Evolutionary conservation across 2,888 invertebrate genomes (phyloP).

Genomic region (Heliconius cydno): DNA sequence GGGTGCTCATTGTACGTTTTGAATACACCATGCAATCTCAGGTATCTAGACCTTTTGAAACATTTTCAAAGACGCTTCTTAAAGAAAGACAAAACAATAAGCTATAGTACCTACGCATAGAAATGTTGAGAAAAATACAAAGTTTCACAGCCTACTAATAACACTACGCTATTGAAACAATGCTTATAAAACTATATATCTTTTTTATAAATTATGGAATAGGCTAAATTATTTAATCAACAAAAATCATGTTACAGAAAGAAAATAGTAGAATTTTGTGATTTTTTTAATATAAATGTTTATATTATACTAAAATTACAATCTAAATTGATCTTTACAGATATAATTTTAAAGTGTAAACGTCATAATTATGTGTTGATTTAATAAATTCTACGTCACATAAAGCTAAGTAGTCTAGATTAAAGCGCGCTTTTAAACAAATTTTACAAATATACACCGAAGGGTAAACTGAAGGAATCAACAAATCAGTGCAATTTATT

Average conservation of each 20-base stretch:
- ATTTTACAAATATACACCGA: conserved; percentile 16
- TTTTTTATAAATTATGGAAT: neutral
- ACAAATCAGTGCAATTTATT: conserved; percentile 33
- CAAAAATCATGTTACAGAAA: neutral
- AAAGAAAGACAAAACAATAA: conserved; percentile 26
- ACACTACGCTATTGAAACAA: no score
- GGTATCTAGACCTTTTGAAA: conserved; percentile 40
- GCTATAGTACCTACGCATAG: conserved; percentile 7
- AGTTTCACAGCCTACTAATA: no score
- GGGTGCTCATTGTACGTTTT: conserved; percentile 35
- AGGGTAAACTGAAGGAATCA: conserved; percentile 31
- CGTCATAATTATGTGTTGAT: neutral
- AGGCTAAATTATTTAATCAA: neutral
- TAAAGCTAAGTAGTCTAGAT: conserved; percentile 44
- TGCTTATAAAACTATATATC: neutral
- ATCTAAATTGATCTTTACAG: neutral
- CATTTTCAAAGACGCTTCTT: conserved; percentile 35
- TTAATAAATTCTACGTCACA: neutral
- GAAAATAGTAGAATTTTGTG: neutral
- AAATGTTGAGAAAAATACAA: neutral
- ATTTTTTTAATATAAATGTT: neutral
- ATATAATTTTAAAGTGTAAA: neutral
- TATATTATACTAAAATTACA: neutral
- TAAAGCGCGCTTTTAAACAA: conserved; percentile 45
- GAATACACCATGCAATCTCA: conserved; percentile 41